phyloP scores from a whole-genome alignment of 2,113 vertebrate genomes.

The Hippocampus guttulatus region DNA sequence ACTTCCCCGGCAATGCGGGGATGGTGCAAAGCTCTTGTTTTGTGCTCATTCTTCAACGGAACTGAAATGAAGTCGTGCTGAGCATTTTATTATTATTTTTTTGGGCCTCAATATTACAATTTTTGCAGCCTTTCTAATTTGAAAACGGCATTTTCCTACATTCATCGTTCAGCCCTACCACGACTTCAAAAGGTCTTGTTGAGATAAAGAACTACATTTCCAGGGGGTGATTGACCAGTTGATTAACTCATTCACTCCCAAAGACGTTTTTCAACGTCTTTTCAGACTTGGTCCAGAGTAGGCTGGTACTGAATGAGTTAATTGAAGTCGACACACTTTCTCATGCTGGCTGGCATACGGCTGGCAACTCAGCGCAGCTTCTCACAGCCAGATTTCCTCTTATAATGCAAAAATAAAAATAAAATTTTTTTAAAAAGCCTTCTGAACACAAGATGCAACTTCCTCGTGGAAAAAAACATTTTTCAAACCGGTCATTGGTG shows the following conservation, averaged over 20 bases:
- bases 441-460: constrained; percentile 13
- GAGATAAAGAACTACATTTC: too few species aligned
- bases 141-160: too few species aligned
- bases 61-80: too few species aligned
- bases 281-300: too few species aligned
- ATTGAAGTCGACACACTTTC: background rate
- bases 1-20: background rate
- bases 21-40: constrained; percentile 9
- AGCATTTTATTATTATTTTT: too few species aligned
- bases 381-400: background rate
- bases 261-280: too few species aligned
- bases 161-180: too few species aligned
- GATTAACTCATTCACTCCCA: too few species aligned
- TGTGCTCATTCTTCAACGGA: constrained; percentile 1
- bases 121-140: too few species aligned
- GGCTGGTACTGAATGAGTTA: too few species aligned
- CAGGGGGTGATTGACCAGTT: background rate
- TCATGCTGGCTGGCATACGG: background rate
- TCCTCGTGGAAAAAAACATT: constrained; percentile 1
- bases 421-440: background rate
- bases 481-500: background rate
- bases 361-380: background rate
- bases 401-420: background rate
- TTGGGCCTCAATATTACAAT: too few species aligned
- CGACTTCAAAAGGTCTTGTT: too few species aligned